Percentiles rank a stretch among this genome's conserved stretches.
Evolutionary conservation across 2,113 vertebrate species (phyloP).

Genomic region (Lepus europaeus): DNA sequence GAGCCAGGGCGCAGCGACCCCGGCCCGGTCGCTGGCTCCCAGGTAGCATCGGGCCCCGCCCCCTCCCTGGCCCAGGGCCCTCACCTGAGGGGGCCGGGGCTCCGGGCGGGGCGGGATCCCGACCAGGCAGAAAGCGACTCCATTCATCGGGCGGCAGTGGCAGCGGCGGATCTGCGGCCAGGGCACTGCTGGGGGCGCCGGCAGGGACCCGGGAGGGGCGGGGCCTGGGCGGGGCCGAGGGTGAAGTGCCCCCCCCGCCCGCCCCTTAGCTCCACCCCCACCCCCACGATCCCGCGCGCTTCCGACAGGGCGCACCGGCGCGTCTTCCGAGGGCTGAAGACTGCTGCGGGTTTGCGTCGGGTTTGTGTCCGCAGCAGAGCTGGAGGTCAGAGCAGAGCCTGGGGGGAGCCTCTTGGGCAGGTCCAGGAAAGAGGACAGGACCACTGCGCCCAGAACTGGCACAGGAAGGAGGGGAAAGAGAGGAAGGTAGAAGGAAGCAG

Average conservation of each 20-base stretch:
- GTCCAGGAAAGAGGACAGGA: constrained; percentile 40
- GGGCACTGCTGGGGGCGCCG: constrained; percentile 68
- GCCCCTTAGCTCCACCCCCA: not conserved
- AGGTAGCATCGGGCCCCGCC: not conserved
- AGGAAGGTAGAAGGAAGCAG: constrained; percentile 62
- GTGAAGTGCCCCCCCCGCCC: not conserved
- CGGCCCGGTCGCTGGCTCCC: not conserved
- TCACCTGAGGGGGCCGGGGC: constrained; percentile 84
- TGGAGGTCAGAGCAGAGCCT: not conserved
- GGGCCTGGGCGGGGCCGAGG: constrained; percentile 59
- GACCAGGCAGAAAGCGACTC: constrained; percentile 99
- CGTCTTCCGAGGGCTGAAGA: not conserved
- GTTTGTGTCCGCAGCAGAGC: not conserved
- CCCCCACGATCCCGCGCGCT: not conserved
- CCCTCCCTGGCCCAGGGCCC: constrained; percentile 47
- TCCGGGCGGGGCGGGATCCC: constrained; percentile 95
- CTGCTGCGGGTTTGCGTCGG: not conserved
- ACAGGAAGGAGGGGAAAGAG: not conserved
- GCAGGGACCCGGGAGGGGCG: constrained; percentile 66
- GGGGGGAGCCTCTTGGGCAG: not conserved
- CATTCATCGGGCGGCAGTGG: constrained; percentile 94
- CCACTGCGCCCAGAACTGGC: not conserved
- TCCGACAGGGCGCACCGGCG: constrained; percentile 10
- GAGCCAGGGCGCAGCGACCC: not conserved
- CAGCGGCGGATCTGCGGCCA: constrained; percentile 83